Evolutionary conservation across 2,888 invertebrate genomes (phyloP), one percentile per base, ranked within the genome.

Genomic region (Hybos culiciformis): DNA sequence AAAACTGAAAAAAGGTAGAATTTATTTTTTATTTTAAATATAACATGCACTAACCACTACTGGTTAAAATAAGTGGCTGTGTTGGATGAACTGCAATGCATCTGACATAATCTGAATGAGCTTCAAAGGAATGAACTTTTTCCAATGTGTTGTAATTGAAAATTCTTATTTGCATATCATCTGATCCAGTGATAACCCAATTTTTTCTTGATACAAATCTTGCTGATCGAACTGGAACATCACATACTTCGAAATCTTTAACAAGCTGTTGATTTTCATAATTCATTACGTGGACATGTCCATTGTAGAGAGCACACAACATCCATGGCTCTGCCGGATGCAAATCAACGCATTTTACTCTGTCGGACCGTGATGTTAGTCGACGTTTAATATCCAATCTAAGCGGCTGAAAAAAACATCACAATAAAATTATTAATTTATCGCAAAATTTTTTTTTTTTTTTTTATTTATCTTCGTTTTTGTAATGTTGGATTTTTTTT

Each of bases 251-350:
- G 58, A 91, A 88, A 53, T 86, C 82, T 62, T 83, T 83, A 11
- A 88, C 85, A 53, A 88, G 74, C 56, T 82, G 79, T 66, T 96
- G 96, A 48, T 85, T 88, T 63, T 98, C 97, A 70, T 91, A 85
- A 66, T 98, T 97, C 96, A 97, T 99, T 59, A 99, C 88, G 73
- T 98, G 96, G 55, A 97, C 93, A 70, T 97, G 91, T 54, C 98
- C 98, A 70, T 93, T 96, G 74, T 99, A 99, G 24, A 99, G 73
- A 31, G 94, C 91, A 56, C 93, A 96, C 41, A 98, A 74, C 78
- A 98, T 88, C 98, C 98, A 99, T 52, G 96, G 94, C 64, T 99
- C 98, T 32, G 84, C 77, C 1, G 97, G 96, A 67, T 98, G 98
- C 53, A 98, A 77, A 67, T 98, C 98, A 11, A 94, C 92, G 65